Base-by-base conservation (phyloP, 2,797 vertebrate species). In the Gymnoscopelus braueri region DNA sequence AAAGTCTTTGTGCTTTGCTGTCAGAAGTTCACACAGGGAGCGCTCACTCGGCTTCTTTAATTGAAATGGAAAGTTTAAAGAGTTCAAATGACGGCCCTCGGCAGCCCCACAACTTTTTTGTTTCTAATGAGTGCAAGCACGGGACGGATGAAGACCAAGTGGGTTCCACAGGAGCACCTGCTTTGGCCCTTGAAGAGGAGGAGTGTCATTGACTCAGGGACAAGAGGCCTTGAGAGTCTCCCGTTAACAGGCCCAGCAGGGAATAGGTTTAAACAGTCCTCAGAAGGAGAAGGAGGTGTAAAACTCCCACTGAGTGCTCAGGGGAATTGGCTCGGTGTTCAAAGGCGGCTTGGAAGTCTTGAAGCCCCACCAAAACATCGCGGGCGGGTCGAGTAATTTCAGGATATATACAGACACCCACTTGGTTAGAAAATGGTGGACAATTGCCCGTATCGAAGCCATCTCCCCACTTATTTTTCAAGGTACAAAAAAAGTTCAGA, bases 401-500 rank as follows among this genome's bases (percentile, higher is more conserved):
- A 78, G 84, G 87, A 86, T 87, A 87, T 44, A 44, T 86, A 80
- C 83, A 76, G 72, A 89, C 75, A 74, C 61, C 65, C 76, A 72
- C 71, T 44, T 44, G 6, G 77, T 75, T 81, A 84, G 80, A 91
- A 80, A 44, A 80, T 69, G 66, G 74, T 81, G 86, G 81, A 91
- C 90, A 91, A 90, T 90, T 67, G 84, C 63, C 87, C 61, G 5
- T 89, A 89, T 90, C 86, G 1, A 75, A 70, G 75, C 88, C 87
- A 90, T 91, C 89, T 84, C 87, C 80, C 84, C 84, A 84, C 86
- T 88, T 88, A 88, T 88, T 85, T 83, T 81, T 88, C 78, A 77
- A 88, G 89, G 90, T 80, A 86, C 73, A 84, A 74, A 85, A 77
- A 85, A 91, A 88, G 79, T 88, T 90, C 69, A 0, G 61, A 73